These are phyloP conservation scores for Corapipo altera DNA, from an alignment of 2,113 vertebrate species.

Conservation along the genomic window DNA sequence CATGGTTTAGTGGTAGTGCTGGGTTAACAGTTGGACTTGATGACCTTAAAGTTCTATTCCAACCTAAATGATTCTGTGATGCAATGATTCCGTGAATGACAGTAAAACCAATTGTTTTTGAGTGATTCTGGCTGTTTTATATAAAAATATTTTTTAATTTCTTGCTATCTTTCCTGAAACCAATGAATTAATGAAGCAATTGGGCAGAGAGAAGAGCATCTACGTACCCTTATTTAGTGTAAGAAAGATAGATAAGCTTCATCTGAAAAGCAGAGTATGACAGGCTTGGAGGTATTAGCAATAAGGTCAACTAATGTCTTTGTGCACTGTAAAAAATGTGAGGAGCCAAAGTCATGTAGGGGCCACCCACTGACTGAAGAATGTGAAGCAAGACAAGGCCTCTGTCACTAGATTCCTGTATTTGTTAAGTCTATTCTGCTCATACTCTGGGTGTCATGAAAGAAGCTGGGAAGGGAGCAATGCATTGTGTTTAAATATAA, in stretches of 20 bases:
- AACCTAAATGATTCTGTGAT: neutral
- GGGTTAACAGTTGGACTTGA: neutral
- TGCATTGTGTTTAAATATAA: neutral
- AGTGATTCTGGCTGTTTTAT: neutral
- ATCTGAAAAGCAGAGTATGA: neutral
- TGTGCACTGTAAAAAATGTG: neutral
- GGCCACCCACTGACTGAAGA: neutral
- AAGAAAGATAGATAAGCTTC: neutral
- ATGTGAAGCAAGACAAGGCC: neutral
- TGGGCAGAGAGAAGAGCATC: neutral
- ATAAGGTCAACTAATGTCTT: neutral
- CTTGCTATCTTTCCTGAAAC: neutral
- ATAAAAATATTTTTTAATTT: neutral
- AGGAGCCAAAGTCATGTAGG: rapidly evolving
- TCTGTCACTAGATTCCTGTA: neutral
- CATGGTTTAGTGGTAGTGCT: neutral
- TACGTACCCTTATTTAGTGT: neutral
- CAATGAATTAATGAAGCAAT: neutral
- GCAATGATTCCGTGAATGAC: neutral
- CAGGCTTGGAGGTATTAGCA: neutral
- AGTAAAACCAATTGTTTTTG: neutral
- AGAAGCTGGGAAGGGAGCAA: neutral
- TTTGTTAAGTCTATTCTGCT: neutral
- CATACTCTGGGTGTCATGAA: neutral
- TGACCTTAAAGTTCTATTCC: neutral